phyloP scores from a whole-genome alignment of 2,113 vertebrate species.

The Amphilophus citrinellus region DNA sequence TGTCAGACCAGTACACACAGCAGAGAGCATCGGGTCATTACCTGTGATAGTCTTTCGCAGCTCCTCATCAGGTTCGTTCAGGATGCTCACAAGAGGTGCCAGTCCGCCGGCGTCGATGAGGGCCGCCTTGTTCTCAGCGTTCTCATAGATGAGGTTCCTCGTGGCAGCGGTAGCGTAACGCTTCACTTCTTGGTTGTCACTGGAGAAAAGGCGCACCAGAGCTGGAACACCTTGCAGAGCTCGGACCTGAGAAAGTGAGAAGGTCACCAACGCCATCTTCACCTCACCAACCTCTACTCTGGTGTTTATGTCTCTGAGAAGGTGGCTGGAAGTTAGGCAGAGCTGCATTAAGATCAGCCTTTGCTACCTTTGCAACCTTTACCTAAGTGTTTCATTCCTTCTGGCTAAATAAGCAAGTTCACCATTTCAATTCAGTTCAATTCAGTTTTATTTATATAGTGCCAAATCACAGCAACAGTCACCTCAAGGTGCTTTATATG shows the following conservation, averaged over 20 bases:
- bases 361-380: too few relatives aligned
- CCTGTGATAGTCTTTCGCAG: conserved; percentile 95
- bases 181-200: conserved; percentile 92
- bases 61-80: conserved; percentile 88
- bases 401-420: too few relatives aligned
- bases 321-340: not conserved
- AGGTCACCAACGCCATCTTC: not conserved
- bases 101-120: conserved; percentile 92
- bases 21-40: conserved; percentile 36
- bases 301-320: not conserved
- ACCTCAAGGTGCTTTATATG: too few relatives aligned
- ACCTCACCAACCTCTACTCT: not conserved
- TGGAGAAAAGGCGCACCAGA: conserved; percentile 92
- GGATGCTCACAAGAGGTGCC: conserved; percentile 83
- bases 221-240: conserved; percentile 88
- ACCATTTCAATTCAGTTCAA: too few relatives aligned
- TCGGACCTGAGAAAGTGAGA: conserved; percentile 82
- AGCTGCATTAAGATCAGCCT: not conserved
- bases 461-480: too few relatives aligned
- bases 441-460: too few relatives aligned
- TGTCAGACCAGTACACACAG: not conserved
- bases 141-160: conserved; percentile 96
- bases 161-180: conserved; percentile 92
- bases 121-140: conserved; percentile 88
- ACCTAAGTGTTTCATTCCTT: too few relatives aligned